phyloP scores from a whole-genome alignment of 1,140 invertebrate species.

The Orchesella cincta region DNA sequence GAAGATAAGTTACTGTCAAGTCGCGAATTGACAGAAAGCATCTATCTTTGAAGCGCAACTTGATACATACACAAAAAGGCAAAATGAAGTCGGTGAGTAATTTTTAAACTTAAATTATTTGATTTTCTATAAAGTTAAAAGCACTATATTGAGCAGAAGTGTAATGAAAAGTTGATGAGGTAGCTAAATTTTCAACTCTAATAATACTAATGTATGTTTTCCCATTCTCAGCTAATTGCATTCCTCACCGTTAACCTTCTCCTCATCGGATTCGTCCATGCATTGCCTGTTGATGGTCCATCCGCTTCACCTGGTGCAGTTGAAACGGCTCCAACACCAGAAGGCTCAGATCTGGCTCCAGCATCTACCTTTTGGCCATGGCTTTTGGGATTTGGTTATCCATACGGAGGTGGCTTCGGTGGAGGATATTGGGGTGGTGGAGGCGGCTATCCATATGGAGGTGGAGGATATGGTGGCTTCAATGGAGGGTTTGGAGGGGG shows the following conservation, averaged over 20 bases:
- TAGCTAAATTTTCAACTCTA: background rate
- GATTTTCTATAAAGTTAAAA: background rate
- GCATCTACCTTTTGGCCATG: background rate
- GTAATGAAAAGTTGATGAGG: background rate
- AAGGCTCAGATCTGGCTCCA: background rate
- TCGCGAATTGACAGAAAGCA: slow-evolving; percentile 22
- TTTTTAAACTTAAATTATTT: background rate
- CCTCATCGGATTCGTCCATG: background rate
- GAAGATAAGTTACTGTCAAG: slow-evolving; percentile 14
- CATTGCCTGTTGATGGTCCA: background rate
- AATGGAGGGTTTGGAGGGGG: too few relatives aligned
- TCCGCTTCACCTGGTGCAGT: background rate
- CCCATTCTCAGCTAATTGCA: background rate
- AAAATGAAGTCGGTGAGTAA: slow-evolving; percentile 3
- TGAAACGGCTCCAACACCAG: background rate
- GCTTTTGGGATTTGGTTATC: background rate
- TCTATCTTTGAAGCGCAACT: background rate
- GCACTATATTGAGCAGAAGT: background rate
- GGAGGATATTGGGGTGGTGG: slow-evolving; percentile 14
- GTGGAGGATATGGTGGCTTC: slow-evolving; percentile 20
- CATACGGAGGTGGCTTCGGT: background rate
- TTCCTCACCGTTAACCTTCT: background rate
- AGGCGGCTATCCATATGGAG: background rate
- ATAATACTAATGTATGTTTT: background rate
- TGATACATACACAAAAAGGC: background rate